A percentile compares a stretch with the other conserved stretches of the same genome.
Conservation (phyloP, 2,797 vertebrate species). For the Sitta carolinensis region DNA sequence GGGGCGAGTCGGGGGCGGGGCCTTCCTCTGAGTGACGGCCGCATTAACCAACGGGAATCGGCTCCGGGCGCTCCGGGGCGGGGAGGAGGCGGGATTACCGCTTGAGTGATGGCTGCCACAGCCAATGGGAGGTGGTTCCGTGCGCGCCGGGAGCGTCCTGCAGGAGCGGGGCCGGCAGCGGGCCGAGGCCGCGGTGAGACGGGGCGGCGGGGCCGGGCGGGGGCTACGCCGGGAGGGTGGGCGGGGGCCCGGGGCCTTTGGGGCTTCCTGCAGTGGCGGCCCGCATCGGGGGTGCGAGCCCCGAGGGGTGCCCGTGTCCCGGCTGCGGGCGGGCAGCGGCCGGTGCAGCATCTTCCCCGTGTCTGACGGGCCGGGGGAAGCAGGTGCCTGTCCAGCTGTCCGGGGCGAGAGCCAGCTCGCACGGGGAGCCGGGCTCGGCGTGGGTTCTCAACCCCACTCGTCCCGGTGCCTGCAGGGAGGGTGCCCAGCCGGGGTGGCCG, state of each 20-base stretch:
- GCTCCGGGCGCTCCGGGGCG: fast-evolving
- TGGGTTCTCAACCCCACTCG: fast-evolving
- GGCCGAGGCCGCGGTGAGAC: background rate
- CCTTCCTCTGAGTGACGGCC: background rate
- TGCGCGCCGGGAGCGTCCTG: background rate
- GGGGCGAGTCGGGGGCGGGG: background rate
- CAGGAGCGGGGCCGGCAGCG: background rate
- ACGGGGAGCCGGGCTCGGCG: background rate
- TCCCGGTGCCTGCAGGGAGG: background rate
- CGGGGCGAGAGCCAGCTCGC: background rate
- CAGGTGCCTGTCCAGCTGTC: background rate
- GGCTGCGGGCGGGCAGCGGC: background rate
- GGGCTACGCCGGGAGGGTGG: background rate
- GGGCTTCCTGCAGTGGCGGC: too few relatives aligned
- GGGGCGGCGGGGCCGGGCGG: background rate
- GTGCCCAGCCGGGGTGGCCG: background rate
- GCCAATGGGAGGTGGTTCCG: background rate
- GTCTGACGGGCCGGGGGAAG: background rate
- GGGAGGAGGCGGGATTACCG: fast-evolving
- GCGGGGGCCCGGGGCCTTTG: too few relatives aligned
- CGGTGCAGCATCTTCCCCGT: background rate
- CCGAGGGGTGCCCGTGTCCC: background rate
- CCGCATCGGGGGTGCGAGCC: too few relatives aligned
- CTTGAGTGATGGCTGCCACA: background rate
- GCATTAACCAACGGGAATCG: fast-evolving